These are phyloP conservation scores for Hirudo medicinalis DNA, from an alignment of 1,140 invertebrate species.

Conservation along the genomic window DNA sequence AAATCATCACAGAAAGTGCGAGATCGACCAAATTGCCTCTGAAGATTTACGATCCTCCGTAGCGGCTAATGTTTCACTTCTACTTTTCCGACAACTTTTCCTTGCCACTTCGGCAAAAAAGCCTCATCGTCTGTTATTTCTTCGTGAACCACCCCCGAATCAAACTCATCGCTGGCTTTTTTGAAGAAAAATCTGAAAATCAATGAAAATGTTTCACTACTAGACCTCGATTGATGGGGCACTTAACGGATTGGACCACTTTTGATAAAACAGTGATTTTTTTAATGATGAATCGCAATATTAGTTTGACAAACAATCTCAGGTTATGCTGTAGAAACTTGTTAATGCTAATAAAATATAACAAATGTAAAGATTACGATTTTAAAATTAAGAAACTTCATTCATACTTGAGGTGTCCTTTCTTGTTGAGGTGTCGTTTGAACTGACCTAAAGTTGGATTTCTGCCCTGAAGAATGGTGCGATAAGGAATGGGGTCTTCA, in stretches of 20 bases:
- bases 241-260: not conserved
- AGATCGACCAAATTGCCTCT: too few species aligned
- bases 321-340: not conserved
- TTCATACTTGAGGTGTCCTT: conserved; percentile 70
- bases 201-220: not conserved
- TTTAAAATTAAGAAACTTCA: too few species aligned
- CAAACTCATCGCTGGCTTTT: conserved; percentile 71
- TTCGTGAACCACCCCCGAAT: conserved; percentile 71
- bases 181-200: conserved; percentile 81
- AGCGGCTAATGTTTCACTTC: conserved; percentile 34
- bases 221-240: not conserved
- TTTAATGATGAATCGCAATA: not conserved
- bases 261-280: not conserved
- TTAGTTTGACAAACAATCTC: too few species aligned
- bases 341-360: not conserved
- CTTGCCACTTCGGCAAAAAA: conserved; percentile 75
- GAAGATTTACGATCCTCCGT: too few species aligned
- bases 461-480: conserved; percentile 65
- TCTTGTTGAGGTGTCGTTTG: conserved; percentile 77
- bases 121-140: conserved; percentile 75
- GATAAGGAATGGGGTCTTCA: conserved; percentile 59
- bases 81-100: conserved; percentile 66
- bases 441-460: conserved; percentile 70
- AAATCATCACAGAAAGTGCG: too few species aligned
- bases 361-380: too few species aligned